These are phyloP conservation scores for Barbus barbus DNA, from an alignment of 2,113 vertebrate species.

Conservation along the genomic window DNA sequence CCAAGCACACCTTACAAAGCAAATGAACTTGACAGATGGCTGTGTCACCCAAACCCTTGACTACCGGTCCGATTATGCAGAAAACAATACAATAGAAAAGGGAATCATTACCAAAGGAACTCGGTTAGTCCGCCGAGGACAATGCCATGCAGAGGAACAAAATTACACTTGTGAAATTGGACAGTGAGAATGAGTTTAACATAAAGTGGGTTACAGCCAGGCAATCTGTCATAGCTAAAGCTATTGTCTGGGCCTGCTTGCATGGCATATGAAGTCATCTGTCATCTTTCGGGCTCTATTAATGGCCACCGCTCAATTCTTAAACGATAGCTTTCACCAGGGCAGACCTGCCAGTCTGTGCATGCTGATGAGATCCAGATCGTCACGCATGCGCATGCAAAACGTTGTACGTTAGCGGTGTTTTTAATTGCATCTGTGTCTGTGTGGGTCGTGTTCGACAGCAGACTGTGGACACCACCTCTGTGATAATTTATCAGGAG, in stretches of 20 bases:
- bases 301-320: conserved; percentile 84
- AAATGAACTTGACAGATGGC: conserved; percentile 99
- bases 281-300: conserved; percentile 89
- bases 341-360: conserved; percentile 66
- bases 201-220: conserved; percentile 98
- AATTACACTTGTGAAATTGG: conserved; percentile 98
- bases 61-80: conserved; percentile 99
- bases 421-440: no score
- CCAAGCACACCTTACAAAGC: conserved; percentile 91
- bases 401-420: no score
- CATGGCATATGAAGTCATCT: conserved; percentile 99
- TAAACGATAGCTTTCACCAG: conserved; percentile 81
- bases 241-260: conserved; percentile 94
- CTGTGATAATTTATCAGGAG: not conserved
- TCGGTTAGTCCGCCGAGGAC: conserved; percentile 91
- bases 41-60: conserved; percentile 98
- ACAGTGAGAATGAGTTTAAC: conserved; percentile 99
- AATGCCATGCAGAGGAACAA: conserved; percentile 88
- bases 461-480: not conserved
- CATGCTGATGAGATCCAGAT: conserved; percentile 23
- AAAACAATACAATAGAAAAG: conserved; percentile 99
- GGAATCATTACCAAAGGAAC: conserved; percentile 97
- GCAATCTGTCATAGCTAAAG: conserved; percentile 97
- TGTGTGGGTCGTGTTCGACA: conserved; percentile 8
- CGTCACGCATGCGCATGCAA: no score